Conservation (phyloP, 2,797 vertebrate genomes). For the Antennarius maculatus region DNA sequence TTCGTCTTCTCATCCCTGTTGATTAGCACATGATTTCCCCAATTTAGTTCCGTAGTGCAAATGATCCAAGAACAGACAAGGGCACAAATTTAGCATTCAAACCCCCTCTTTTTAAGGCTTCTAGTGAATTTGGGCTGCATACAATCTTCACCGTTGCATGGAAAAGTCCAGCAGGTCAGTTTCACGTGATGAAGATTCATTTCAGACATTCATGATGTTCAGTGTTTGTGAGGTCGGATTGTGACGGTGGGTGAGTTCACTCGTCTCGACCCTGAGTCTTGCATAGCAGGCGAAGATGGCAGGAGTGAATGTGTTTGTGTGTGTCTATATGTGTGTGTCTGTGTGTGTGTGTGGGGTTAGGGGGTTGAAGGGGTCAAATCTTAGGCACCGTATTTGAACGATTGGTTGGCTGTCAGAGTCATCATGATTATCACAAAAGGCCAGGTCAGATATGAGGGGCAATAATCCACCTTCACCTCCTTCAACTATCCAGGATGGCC, state of each 20-base stretch:
- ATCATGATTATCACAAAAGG: constrained; percentile 80
- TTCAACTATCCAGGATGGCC: constrained; percentile 62
- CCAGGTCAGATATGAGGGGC: constrained; percentile 58
- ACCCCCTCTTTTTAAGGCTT: constrained; percentile 82
- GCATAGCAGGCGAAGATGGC: constrained; percentile 85
- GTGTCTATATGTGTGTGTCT: background rate
- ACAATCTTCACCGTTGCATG: constrained; percentile 76
- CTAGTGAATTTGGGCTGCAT: constrained; percentile 83
- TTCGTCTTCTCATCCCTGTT: constrained; percentile 61
- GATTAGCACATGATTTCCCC: constrained; percentile 62
- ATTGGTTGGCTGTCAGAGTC: constrained; percentile 80
- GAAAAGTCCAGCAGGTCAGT: constrained; percentile 63
- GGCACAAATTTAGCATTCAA: constrained; percentile 72
- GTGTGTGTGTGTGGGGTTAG: background rate
- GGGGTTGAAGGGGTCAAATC: constrained; percentile 58
- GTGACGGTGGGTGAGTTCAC: constrained; percentile 62
- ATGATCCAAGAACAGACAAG: constrained; percentile 79
- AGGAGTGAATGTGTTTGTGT: constrained; percentile 54
- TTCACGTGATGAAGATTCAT: constrained; percentile 70
- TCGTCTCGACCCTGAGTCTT: constrained; percentile 75
- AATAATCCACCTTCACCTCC: constrained; percentile 45
- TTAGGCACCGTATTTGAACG: constrained; percentile 78
- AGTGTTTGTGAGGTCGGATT: constrained; percentile 68
- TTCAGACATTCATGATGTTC: constrained; percentile 75
- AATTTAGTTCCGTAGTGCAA: constrained; percentile 72